These are phyloP conservation scores for Rotaria sp. DNA, from an alignment of 2,888 invertebrate species.

Conservation along the genomic window DNA sequence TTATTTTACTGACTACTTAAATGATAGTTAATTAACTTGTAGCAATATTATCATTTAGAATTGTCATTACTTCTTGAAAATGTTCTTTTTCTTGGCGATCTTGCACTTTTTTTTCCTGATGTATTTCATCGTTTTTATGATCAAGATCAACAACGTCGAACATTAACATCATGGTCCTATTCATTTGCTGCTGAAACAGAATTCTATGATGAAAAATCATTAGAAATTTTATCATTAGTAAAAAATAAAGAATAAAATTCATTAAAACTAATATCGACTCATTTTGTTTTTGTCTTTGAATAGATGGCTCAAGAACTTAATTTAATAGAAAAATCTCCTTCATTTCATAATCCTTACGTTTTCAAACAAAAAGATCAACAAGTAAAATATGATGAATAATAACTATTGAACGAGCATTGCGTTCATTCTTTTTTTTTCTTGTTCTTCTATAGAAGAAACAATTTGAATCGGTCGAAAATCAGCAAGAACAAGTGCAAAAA, in stretches of 20 bases:
- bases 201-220: background rate
- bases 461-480: background rate
- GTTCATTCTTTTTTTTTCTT: background rate
- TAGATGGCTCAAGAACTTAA: constrained; percentile 16
- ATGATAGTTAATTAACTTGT: too few species aligned
- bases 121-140: constrained; percentile 19
- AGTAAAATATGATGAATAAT: background rate
- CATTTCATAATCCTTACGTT: background rate
- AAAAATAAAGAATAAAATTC: background rate
- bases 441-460: background rate
- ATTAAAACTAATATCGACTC: background rate
- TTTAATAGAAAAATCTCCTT: background rate
- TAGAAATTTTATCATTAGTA: constrained; percentile 4
- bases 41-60: background rate
- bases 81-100: background rate
- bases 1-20: too few species aligned
- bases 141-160: constrained; percentile 15
- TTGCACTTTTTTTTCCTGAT: constrained; percentile 9
- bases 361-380: background rate
- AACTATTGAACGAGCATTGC: background rate
- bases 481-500: background rate
- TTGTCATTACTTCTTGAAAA: constrained; percentile 1
- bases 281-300: background rate
- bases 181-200: background rate
- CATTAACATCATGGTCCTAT: background rate